Evolutionary conservation across 2,888 invertebrate genomes (phyloP), one percentile per base, ranked within the genome.

Genomic region (Entomobrya multifasciata): DNA sequence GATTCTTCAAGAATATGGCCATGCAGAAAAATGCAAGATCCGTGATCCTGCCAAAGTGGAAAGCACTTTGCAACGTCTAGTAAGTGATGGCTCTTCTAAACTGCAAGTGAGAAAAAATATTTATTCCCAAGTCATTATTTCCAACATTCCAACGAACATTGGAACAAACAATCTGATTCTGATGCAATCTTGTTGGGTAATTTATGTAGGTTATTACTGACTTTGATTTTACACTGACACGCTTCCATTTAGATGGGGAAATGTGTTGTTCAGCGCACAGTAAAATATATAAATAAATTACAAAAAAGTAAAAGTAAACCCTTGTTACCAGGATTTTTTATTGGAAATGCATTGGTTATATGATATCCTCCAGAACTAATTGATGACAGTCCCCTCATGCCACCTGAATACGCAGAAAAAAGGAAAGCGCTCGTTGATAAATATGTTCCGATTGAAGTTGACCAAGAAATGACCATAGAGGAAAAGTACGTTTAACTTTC

Each of bases 161-260:
- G n/a, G n/a, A n/a, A n/a, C n/a, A n/a, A n/a, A n/a, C n/a, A n/a
- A n/a, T n/a, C n/a, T n/a, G n/a, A n/a, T n/a, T n/a, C n/a, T n/a
- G n/a, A n/a, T n/a, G n/a, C n/a, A n/a, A n/a, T n/a, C n/a, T n/a
- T n/a, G n/a, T n/a, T n/a, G n/a, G n/a, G n/a, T n/a, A n/a, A n/a
- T n/a, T 30, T 10, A 36, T 90, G 87, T 95, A 97, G 94, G 93
- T 98, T 41, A 96, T 98, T 0, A 96, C 97, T 0, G 98, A 98
- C 92, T 98, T 98, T 92, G 98, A 98, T 92, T 95, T 95, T 91
- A 98, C 98, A 0, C 93, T 98, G 70, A 97, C 97, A 0, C 96
- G 96, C 91, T 96, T 96, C 91, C 95, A 94, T 80, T 93, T 96
- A 90, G 94, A 95, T 88, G 97, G 97, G 0, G 94, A 93, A 89